phyloP scores from a whole-genome alignment of 2,113 vertebrate species.

The Phrynosoma blainvillii region DNA sequence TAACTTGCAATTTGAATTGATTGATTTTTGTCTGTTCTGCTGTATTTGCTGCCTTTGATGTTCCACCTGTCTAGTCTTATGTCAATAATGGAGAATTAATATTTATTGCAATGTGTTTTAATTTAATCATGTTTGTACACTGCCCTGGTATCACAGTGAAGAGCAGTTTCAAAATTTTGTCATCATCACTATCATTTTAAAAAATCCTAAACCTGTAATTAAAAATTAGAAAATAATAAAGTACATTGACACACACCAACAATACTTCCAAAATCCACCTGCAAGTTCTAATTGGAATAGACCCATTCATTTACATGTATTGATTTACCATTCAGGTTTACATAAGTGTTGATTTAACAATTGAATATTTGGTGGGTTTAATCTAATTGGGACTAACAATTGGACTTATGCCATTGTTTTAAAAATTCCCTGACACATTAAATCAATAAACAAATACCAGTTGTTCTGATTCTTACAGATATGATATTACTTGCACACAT shows the following conservation, averaged over 20 bases:
- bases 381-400: too few species aligned
- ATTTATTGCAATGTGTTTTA: too few species aligned
- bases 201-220: neutral
- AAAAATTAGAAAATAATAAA: neutral
- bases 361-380: too few species aligned
- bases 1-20: neutral
- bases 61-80: too few species aligned
- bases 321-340: too few species aligned
- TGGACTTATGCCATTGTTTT: neutral
- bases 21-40: neutral
- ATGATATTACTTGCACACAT: neutral
- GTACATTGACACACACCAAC: neutral
- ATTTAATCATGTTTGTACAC: neutral
- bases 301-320: too few species aligned
- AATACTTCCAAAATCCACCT: neutral
- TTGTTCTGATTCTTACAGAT: neutral
- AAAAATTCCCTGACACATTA: neutral
- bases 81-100: too few species aligned
- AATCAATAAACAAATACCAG: too few species aligned
- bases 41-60: neutral
- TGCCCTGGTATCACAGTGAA: neutral
- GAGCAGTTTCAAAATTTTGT: neutral
- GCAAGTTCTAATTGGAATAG: too few species aligned
- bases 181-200: neutral
- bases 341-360: too few species aligned